phyloP scores from a whole-genome alignment of 2,888 invertebrate species.

The Tenthredo notha region DNA sequence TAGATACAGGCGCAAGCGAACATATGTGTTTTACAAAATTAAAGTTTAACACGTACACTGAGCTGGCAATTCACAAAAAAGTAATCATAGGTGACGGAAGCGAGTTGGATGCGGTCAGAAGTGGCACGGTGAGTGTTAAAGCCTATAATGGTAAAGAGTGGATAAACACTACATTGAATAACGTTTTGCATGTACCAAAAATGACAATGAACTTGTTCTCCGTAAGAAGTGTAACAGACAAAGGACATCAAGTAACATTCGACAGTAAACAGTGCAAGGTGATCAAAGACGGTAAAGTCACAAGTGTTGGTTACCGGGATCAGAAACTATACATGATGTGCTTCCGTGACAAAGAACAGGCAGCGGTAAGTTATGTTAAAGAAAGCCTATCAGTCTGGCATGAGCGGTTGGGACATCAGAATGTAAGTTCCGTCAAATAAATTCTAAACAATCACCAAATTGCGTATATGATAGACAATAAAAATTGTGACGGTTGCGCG shows the following conservation, averaged over 20 bases:
- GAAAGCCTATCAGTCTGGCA: constrained; percentile 54
- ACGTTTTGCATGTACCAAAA: constrained; percentile 56
- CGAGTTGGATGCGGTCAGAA: constrained; percentile 56
- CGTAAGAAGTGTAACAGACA: constrained; percentile 57
- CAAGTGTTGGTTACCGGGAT: constrained; percentile 55
- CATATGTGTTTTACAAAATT: constrained; percentile 59
- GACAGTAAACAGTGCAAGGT: constrained; percentile 51
- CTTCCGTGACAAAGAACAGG: constrained; percentile 37
- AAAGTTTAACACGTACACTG: constrained; percentile 57
- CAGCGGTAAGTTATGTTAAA: constrained; percentile 42
- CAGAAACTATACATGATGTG: constrained; percentile 58
- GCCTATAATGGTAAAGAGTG: constrained; percentile 58
- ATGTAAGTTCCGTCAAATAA: constrained; percentile 53
- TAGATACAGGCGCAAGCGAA: constrained; percentile 62
- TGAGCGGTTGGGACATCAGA: constrained; percentile 58
- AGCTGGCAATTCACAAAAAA: constrained; percentile 47
- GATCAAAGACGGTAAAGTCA: constrained; percentile 37
- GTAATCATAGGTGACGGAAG: constrained; percentile 56
- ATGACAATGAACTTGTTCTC: constrained; percentile 58
- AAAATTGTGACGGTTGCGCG: constrained; percentile 55
- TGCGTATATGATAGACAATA: constrained; percentile 32
- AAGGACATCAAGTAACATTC: constrained; percentile 57
- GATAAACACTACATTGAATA: constrained; percentile 54
- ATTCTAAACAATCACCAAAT: constrained; percentile 50
- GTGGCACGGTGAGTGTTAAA: constrained; percentile 58